Percentiles rank a stretch among this genome's conserved stretches.
phyloP scores from a whole-genome alignment of 2,113 vertebrate species.

The Tricholaema leucomelas region DNA sequence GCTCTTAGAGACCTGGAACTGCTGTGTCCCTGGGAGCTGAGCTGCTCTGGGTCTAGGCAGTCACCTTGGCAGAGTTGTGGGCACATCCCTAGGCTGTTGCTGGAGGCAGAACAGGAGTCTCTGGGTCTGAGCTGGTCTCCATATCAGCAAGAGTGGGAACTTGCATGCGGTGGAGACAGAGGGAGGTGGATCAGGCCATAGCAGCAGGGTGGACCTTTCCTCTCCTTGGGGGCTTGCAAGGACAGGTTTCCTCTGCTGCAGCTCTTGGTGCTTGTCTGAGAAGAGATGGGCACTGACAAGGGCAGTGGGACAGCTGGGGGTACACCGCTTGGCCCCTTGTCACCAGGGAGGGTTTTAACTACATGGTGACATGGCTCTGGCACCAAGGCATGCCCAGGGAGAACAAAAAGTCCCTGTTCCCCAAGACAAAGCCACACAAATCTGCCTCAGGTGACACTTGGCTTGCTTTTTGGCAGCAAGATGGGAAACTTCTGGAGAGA shows the following conservation, averaged over 20 bases:
- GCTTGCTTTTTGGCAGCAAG: background rate
- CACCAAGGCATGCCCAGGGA: background rate
- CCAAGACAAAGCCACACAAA: background rate
- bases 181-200: background rate
- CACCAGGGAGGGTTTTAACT: background rate
- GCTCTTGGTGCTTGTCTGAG: rapidly evolving
- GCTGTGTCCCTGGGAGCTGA: background rate
- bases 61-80: background rate
- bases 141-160: rapidly evolving
- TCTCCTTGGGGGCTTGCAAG: background rate
- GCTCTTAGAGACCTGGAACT: background rate
- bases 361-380: rapidly evolving
- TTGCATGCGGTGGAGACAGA: background rate
- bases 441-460: background rate
- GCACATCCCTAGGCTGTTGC: background rate
- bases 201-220: background rate
- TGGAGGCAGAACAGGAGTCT: background rate
- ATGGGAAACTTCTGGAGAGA: background rate
- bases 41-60: background rate
- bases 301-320: background rate
- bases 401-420: constrained; percentile 1
- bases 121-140: background rate
- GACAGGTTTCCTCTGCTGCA: background rate
- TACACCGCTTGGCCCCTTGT: background rate
- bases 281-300: background rate